Base-by-base conservation (phyloP, 2,888 invertebrate species). In the Bombyx huttoni region DNA sequence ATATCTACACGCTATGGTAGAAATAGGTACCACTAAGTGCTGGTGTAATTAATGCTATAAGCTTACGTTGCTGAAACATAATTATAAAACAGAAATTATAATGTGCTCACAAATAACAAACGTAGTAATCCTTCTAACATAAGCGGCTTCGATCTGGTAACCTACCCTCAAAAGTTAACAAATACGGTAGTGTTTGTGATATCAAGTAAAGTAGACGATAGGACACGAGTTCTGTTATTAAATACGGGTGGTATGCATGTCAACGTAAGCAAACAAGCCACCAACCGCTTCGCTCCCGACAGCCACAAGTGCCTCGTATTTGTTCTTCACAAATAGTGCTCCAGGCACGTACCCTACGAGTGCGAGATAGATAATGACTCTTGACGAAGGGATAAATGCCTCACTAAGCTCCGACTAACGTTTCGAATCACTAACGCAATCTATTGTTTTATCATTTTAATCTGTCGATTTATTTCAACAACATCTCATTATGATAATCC, bases 261-360 rank as follows among this genome's bases (percentile, higher is more conserved):
- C 81, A 78, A 72, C 80, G 74, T 72, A 64, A 63, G 68, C 73
- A 85, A 84, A 85, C 73, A 85, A 52, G 64, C 59, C 63, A 63
- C 64, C 60, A 71, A 65, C 60, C 61, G 63, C 67, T 67, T 64
- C 65, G 71, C 75, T 68, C 69, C 75, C 70, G 72, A 62, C 68
- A 65, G 68, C 64, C 71, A 75, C 78, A 74, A 82, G 78, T 79
- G 79, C 67, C 68, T 73, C 55, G 72, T 87, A 81, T 87, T 88
- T 88, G 78, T 69, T 65, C 64, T 58, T 57, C 53, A 71, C 82
- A 87, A 86, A 87, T 78, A 87, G 60, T 55, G 64, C 70, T 75
- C 74, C 80, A 65, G 73, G 63, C 76, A 72, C 73, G 73, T 73
- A 71, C 70, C 72, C 65, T 60, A 64, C 62, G 64, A 65, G 66